Conservation (phyloP, 2,888 invertebrate species). For the Pteria penguin region DNA sequence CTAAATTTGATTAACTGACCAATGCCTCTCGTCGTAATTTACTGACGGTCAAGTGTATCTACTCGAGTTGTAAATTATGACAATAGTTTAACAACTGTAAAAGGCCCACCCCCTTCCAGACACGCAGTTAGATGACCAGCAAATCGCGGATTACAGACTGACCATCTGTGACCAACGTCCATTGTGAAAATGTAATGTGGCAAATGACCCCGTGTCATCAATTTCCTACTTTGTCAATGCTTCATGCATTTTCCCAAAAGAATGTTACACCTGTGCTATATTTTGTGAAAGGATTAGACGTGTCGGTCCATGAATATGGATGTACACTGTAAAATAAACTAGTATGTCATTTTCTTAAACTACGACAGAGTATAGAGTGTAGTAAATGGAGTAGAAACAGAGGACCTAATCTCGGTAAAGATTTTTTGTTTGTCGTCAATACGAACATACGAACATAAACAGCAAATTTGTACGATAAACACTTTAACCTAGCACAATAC, state of each 20-base stretch:
- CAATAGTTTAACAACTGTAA: not conserved
- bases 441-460: too few relatives aligned
- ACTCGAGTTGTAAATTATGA: not conserved
- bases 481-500: too few relatives aligned
- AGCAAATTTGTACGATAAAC: too few relatives aligned
- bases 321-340: too few relatives aligned
- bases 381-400: too few relatives aligned
- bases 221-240: not conserved
- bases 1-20: constrained; percentile 2
- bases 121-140: not conserved
- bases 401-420: too few relatives aligned
- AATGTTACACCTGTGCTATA: not conserved
- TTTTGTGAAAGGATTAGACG: too few relatives aligned
- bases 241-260: not conserved
- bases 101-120: not conserved
- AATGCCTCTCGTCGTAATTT: not conserved
- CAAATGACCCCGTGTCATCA: not conserved
- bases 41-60: not conserved
- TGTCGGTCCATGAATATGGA: too few relatives aligned
- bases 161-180: constrained; percentile 13
- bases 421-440: too few relatives aligned
- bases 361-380: too few relatives aligned
- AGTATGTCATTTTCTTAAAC: too few relatives aligned
- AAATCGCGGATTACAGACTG: not conserved
- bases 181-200: not conserved